phyloP scores from a whole-genome alignment of 2,888 invertebrate species.

The Uropetala carovei region DNA sequence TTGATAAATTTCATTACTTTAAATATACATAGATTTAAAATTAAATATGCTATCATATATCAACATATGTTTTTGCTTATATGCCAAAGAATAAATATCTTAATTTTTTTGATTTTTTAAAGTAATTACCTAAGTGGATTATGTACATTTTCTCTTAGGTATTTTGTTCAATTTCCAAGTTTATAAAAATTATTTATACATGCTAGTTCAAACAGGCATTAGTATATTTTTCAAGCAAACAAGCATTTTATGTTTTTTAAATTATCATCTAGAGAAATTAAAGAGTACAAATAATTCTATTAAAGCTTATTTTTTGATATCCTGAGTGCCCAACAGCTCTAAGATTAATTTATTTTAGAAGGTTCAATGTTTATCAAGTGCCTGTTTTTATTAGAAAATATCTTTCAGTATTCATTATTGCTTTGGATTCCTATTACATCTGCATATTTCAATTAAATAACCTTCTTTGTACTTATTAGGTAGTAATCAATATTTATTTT shows the following conservation, averaged over 20 bases:
- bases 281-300: neutral
- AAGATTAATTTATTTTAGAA: neutral
- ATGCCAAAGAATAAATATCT: no score
- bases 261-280: neutral
- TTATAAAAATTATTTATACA: neutral
- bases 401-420: neutral
- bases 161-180: neutral
- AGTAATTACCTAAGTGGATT: neutral
- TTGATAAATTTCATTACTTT: neutral
- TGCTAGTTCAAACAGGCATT: neutral
- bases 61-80: neutral
- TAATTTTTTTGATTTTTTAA: neutral
- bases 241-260: neutral
- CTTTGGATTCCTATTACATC: no score
- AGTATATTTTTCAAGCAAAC: neutral
- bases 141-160: neutral
- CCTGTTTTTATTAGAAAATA: neutral
- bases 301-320: neutral
- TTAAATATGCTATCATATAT: neutral
- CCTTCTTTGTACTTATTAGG: neutral
- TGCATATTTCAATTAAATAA: no score
- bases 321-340: neutral
- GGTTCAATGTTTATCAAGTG: no score
- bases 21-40: neutral
- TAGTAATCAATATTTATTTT: conserved; percentile 25